Conservation (phyloP, 2,888 invertebrate genomes). For the Melanargia galathea region DNA sequence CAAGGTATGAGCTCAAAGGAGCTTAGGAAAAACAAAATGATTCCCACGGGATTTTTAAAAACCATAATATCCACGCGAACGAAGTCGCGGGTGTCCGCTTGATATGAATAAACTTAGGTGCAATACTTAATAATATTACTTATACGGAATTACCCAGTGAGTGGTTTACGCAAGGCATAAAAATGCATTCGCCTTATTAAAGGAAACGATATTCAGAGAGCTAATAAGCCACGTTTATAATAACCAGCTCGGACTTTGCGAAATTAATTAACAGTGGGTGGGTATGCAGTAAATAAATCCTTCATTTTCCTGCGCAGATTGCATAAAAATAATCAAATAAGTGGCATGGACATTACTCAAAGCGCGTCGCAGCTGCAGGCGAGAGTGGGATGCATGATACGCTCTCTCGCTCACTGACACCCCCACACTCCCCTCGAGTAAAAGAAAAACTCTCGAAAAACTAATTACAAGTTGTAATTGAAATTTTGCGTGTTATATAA, state of each 20-base stretch:
- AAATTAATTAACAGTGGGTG: constrained; percentile 75
- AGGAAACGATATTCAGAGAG: constrained; percentile 39
- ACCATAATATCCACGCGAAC: too few species aligned
- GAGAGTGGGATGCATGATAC: constrained; percentile 49
- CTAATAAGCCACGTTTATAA: constrained; percentile 41
- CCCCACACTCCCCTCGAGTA: constrained; percentile 73
- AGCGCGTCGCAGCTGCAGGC: constrained; percentile 63
- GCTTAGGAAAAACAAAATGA: too few species aligned
- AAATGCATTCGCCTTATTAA: constrained; percentile 18
- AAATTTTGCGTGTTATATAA: constrained; percentile 84
- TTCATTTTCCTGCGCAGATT: constrained; percentile 77
- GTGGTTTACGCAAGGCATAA: constrained; percentile 7
- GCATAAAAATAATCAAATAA: constrained; percentile 82
- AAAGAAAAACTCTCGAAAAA: constrained; percentile 84
- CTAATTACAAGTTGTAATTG: constrained; percentile 84
- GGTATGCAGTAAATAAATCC: constrained; percentile 71
- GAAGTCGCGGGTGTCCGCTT: too few species aligned
- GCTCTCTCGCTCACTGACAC: constrained; percentile 58
- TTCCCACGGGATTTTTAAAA: too few species aligned
- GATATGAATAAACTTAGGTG: too few species aligned
- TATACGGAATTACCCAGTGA: too few species aligned
- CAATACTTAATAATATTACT: too few species aligned
- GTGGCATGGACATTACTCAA: constrained; percentile 78
- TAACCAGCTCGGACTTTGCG: constrained; percentile 45
- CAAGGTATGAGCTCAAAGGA: too few species aligned